Evolutionary conservation across 2,888 invertebrate species (phyloP), one percentile per base, ranked within the genome.

Genomic region (Acleris cristana): DNA sequence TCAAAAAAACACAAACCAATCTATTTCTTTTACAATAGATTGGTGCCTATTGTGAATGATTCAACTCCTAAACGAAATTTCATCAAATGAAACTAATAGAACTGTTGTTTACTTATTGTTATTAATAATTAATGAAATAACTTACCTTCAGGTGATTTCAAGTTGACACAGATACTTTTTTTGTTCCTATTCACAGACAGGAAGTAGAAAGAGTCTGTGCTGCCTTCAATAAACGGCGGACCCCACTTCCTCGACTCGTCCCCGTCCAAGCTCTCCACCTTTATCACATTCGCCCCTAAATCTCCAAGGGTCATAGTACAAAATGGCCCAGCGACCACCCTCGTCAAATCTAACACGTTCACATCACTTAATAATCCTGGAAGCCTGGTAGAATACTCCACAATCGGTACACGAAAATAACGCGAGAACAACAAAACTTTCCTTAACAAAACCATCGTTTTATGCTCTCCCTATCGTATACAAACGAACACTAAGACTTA

Each of bases 221-320:
- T 92, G 26, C 94, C 90, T 7, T 95, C 75, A 2, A 95, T 81
- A 81, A 97, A 98, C 0, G 99, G 99, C 0, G 99, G 99, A 0
- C 98, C 98, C 98, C 99, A 99, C 70, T 95, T 95, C 59, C 99
- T 93, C 0, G 97, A 95, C 78, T 99, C 99, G 84, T 99, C 99
- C 2, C 90, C 89, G 0, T 94, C 95, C 0, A 98, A 96, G 74
- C 95, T 95, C 84, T 99, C 99, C 49, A 99, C 95, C 94, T 99
- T 99, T 57, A 98, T 95, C 1, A 99, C 94, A 81, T 98, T 97
- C 0, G 99, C 99, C 0, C 99, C 99, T 69, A 98, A 90, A 89
- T 99, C 99, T 2, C 97, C 97, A 23, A 99, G 90, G 64, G 98
- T 94, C 98, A 98, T 98, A 0, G 98, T 96, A 83, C 98, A 98